Base-by-base conservation (phyloP, 1,140 invertebrate species). In the Ephestia elutella region DNA sequence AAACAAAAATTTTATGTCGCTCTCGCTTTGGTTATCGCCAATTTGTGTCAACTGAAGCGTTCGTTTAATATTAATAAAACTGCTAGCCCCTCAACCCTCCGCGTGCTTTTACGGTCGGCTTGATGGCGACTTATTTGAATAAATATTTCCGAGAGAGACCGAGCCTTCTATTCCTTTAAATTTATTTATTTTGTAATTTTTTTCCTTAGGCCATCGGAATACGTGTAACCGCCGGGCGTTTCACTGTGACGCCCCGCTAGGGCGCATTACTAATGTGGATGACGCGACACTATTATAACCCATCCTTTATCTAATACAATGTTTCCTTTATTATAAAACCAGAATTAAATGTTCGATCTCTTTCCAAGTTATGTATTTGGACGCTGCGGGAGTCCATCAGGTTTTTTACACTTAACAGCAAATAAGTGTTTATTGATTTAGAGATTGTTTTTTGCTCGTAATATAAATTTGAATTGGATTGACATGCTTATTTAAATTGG, bases 11-110 rank as follows among this genome's bases (percentile, higher is more conserved):
- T 74, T 77, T 78, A 81, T 64, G 73, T 75, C 71, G 71, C 60
- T 71, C 71, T 73, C 71, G 66, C 65, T 79, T 84, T 71, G 78
- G 69, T 83, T 84, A 80, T 80, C 79, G 78, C 81, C 81, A 87
- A 84, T 84, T 85, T 82, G 75, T 83, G 80, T 86, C 81, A 87
- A 82, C 80, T 78, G 80, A 83, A 82, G 78, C 81, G 74, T 85
- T 87, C 82, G 78, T 84, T 85, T 83, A 82, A 85, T 86, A 84
- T 85, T 84, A 85, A 86, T 87, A 85, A 85, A 85, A 84, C 72
- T 78, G 76, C 73, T 80, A 75, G 73, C 74, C 72, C 71, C 72
- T 79, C 79, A 83, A 78, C 76, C 80, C 80, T 82, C 66, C 50
- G 70, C 77, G 73, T 76, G 68, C 75, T 80, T 85, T 86, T 86